A percentile compares a stretch with the other conserved stretches of the same genome.
Conservation (phyloP, 2,888 invertebrate genomes). For the Shargacucullia verbasci region DNA sequence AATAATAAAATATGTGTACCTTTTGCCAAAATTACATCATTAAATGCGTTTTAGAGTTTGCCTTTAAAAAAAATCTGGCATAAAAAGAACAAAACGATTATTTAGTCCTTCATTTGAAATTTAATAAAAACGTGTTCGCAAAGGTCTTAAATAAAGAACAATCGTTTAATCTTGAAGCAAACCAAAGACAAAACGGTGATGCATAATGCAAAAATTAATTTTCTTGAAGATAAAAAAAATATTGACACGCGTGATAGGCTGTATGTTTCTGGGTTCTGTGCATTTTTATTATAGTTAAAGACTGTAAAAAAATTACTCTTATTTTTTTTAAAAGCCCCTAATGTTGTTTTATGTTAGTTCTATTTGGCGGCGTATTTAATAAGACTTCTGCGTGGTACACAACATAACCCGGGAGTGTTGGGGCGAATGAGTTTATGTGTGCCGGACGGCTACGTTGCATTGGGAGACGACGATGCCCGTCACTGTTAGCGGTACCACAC, state of each 20-base stretch:
- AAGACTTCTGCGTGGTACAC: too few species aligned
- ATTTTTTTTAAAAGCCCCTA: too few species aligned
- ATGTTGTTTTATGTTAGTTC: too few species aligned
- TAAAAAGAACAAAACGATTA: constrained; percentile 33
- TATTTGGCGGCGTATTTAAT: too few species aligned
- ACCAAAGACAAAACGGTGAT: constrained; percentile 58
- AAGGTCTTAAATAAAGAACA: constrained; percentile 55
- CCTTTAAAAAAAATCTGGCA: constrained; percentile 33
- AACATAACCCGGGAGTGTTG: too few species aligned
- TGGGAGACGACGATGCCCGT: too few species aligned
- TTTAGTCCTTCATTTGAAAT: constrained; percentile 47
- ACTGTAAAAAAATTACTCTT: too few species aligned
- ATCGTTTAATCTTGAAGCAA: constrained; percentile 72
- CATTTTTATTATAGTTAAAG: not conserved
- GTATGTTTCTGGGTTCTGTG: constrained; percentile 27
- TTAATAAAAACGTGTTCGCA: constrained; percentile 53
- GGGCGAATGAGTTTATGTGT: too few species aligned
- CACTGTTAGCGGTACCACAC: too few species aligned
- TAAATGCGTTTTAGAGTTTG: constrained; percentile 41
- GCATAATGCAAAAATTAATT: constrained; percentile 76
- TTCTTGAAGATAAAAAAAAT: constrained; percentile 57
- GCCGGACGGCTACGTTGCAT: too few species aligned
- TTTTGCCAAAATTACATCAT: constrained; percentile 49
- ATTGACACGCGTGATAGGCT: not conserved
- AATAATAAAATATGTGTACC: constrained; percentile 26